phyloP scores from a whole-genome alignment of 2,888 invertebrate genomes.

The Aspidiotus rigidus region DNA sequence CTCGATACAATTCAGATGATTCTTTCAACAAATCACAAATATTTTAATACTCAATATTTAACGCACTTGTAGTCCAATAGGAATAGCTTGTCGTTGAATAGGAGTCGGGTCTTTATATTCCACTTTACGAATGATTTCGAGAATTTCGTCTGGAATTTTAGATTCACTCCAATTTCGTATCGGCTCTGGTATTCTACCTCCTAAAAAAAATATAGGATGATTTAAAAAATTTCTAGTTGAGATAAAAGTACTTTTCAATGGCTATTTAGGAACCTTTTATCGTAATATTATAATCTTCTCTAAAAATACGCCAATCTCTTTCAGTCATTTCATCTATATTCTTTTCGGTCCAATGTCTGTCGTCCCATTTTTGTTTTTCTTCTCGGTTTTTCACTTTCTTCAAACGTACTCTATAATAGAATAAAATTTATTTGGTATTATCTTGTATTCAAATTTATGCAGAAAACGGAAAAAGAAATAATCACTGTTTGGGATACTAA shows the following conservation, averaged over 20 bases:
- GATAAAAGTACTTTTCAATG: conserved; percentile 1
- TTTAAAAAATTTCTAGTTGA: background rate
- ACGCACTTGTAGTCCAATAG: conserved; percentile 63
- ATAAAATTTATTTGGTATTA: no score
- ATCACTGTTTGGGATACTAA: conserved; percentile 20
- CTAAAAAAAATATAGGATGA: conserved; percentile 42
- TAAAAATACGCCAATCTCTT: conserved; percentile 98
- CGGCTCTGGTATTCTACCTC: conserved; percentile 93
- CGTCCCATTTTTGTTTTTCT: conserved; percentile 98
- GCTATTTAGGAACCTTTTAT: conserved; percentile 60
- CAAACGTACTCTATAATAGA: conserved; percentile 53
- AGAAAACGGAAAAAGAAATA: background rate
- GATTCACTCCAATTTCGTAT: conserved; percentile 93
- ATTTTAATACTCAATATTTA: no score
- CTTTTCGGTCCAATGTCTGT: conserved; percentile 98
- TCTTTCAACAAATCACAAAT: no score
- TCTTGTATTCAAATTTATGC: background rate
- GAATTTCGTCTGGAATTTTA: conserved; percentile 74
- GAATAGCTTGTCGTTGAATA: conserved; percentile 98
- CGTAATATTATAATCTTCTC: conserved; percentile 97
- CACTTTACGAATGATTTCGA: conserved; percentile 87
- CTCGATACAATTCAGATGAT: no score
- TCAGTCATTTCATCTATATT: conserved; percentile 92
- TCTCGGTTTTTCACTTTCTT: conserved; percentile 90
- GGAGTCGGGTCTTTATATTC: conserved; percentile 98